A percentile compares a stretch with the other conserved stretches of the same genome.
These are phyloP conservation scores for Neodiprion fabricii DNA, from an alignment of 1,140 invertebrate species.

Conservation along the genomic window DNA sequence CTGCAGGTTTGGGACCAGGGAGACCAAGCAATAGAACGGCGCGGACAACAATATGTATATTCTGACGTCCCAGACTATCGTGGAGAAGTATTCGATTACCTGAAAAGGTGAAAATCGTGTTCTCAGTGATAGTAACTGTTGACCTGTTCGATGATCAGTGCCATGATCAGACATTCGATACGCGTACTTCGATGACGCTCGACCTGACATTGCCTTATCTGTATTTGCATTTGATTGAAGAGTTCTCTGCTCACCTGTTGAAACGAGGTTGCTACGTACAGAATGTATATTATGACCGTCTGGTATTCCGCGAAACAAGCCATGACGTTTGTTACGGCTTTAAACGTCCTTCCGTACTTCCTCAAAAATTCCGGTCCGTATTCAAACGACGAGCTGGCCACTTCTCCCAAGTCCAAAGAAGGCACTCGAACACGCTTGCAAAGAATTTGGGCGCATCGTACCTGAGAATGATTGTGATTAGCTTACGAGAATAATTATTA, in stretches of 20 bases:
- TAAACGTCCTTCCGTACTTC: constrained; percentile 50
- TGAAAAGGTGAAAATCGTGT: constrained; percentile 23
- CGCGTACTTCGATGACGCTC: too few species aligned
- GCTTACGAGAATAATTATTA: too few species aligned
- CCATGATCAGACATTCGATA: too few species aligned
- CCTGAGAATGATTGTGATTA: constrained; percentile 37
- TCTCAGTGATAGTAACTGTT: too few species aligned
- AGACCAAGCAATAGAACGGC: constrained; percentile 52
- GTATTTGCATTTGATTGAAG: too few species aligned
- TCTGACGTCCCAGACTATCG: constrained; percentile 23
- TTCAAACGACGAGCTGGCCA: constrained; percentile 61
- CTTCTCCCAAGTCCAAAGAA: constrained; percentile 62
- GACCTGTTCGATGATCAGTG: too few species aligned
- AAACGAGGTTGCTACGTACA: constrained; percentile 43
- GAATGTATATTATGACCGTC: constrained; percentile 39
- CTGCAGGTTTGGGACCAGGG: constrained; percentile 63
- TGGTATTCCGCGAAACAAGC: constrained; percentile 44
- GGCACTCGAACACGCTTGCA: constrained; percentile 51
- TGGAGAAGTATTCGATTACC: constrained; percentile 41
- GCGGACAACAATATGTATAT: constrained; percentile 48
- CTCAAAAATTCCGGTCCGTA: constrained; percentile 57
- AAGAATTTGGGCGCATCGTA: constrained; percentile 55
- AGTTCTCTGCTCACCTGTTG: constrained; percentile 41
- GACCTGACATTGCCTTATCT: too few species aligned
- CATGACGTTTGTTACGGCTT: constrained; percentile 40